A percentile compares a stretch with the other conserved stretches of the same genome.
These are phyloP conservation scores for Trichogramma pretiosum DNA, from an alignment of 1,140 invertebrate species.

Conservation along the genomic window DNA sequence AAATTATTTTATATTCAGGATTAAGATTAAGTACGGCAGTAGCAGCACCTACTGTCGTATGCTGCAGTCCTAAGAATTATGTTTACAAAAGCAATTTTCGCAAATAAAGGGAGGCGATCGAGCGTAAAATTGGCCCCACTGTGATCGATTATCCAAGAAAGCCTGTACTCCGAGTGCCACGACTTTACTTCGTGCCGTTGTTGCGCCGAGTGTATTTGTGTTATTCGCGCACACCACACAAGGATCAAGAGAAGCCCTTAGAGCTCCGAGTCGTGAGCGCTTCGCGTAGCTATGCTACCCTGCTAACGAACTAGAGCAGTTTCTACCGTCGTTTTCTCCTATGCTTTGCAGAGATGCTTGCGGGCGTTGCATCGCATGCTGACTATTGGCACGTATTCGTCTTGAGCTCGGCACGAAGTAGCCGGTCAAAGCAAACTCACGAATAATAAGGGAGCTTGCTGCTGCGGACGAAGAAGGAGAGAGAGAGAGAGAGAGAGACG, in stretches of 20 bases:
- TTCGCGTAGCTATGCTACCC: constrained; percentile 15
- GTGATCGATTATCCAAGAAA: not conserved
- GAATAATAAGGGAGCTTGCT: not conserved
- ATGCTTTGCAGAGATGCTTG: no score
- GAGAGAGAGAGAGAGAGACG: not conserved
- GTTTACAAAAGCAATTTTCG: constrained; percentile 25
- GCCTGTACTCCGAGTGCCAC: no score
- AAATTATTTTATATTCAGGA: no score
- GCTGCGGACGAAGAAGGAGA: not conserved
- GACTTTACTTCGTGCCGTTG: no score
- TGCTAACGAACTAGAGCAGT: constrained; percentile 23
- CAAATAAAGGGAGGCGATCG: constrained; percentile 6
- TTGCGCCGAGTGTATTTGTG: not conserved
- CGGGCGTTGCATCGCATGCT: not conserved
- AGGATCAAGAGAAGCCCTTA: not conserved
- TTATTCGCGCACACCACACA: not conserved
- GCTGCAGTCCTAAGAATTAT: constrained; percentile 23
- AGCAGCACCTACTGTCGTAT: constrained; percentile 16
- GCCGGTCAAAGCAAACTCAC: no score
- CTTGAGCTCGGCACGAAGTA: no score
- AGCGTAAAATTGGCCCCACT: constrained; percentile 11
- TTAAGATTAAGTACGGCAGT: no score
- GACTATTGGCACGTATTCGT: not conserved
- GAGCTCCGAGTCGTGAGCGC: not conserved
- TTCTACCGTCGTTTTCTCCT: constrained; percentile 17